Conservation (phyloP, 2,113 vertebrate species). For the Petroica traversi region DNA sequence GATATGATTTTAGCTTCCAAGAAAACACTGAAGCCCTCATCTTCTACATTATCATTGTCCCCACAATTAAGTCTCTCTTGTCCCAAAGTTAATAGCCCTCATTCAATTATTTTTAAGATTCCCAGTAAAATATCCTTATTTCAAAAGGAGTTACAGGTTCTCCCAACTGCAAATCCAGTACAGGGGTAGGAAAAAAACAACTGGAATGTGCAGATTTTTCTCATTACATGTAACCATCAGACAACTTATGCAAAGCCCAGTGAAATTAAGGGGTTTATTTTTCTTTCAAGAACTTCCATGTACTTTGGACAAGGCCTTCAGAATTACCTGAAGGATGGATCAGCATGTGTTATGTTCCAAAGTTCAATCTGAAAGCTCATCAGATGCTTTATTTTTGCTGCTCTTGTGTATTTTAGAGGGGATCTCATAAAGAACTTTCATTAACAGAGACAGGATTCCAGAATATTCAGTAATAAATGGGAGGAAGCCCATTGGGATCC, state of each 20-base stretch:
- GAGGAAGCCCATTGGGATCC: not conserved
- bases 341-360: not conserved
- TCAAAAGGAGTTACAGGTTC: not conserved
- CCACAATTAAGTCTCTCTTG: not conserved
- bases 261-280: not conserved
- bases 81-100: not conserved
- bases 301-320: slow-evolving; percentile 9
- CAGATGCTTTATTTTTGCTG: not conserved
- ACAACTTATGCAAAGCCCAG: not conserved
- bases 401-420: not conserved
- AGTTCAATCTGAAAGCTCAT: not conserved
- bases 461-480: not conserved
- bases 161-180: not conserved
- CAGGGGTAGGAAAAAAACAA: not conserved
- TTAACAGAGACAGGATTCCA: not conserved
- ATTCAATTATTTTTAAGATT: not conserved
- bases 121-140: not conserved
- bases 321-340: not conserved
- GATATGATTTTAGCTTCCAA: not conserved
- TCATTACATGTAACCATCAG: not conserved
- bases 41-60: not conserved
- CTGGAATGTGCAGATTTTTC: not conserved
- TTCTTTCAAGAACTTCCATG: not conserved
- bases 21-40: not conserved
- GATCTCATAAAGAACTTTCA: not conserved